Conservation (phyloP, 2,888 invertebrate genomes). For the Drosophila diplacantha region DNA sequence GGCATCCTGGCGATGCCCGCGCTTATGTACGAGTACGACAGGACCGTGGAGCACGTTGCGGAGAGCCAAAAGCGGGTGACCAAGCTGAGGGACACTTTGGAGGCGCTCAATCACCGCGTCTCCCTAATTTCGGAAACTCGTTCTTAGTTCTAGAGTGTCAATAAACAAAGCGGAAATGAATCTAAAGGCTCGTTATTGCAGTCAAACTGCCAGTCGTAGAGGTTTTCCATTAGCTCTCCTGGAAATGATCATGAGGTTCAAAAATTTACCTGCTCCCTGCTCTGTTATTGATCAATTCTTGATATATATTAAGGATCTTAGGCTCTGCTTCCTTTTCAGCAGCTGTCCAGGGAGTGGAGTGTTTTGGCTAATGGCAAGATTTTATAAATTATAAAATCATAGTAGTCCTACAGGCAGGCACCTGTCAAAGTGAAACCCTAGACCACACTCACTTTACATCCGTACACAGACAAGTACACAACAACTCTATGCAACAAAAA, state of each 20-base stretch:
- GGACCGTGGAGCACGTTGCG: conserved; percentile 46
- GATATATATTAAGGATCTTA: no score
- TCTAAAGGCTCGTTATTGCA: neutral
- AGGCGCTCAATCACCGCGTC: conserved; percentile 27
- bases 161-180: neutral
- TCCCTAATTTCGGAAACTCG: neutral
- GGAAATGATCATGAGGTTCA: no score
- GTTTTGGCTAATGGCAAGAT: no score
- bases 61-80: conserved; percentile 28
- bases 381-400: neutral
- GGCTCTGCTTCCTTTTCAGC: no score
- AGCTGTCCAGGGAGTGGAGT: no score
- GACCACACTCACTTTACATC: conserved; percentile 1
- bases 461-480: conserved; percentile 17
- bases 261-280: no score
- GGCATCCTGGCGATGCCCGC: conserved; percentile 72
- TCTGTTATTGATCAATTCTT: no score
- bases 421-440: neutral
- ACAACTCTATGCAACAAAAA: neutral
- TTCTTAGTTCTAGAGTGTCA: neutral
- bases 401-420: neutral
- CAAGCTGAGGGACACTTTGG: conserved; percentile 40
- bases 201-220: no score
- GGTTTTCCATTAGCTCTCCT: no score
- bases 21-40: conserved; percentile 72